Conservation (phyloP, 2,888 invertebrate species). For the Anthophora plumipes region DNA sequence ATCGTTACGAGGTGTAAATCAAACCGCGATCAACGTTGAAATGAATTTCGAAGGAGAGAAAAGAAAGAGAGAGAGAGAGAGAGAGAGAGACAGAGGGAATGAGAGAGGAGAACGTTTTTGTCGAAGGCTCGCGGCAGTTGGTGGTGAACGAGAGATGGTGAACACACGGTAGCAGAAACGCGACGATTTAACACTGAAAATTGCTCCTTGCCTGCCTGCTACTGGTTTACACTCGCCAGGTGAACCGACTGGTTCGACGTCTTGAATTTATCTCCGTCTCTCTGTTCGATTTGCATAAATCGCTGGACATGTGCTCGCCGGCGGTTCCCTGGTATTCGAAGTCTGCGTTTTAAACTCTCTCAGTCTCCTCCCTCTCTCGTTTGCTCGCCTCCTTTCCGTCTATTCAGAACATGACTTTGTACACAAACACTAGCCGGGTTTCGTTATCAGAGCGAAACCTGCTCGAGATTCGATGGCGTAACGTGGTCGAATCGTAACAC, state of each 20-base stretch:
- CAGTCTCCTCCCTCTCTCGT: conserved; percentile 6
- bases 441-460: conserved; percentile 64
- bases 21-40: conserved; percentile 3
- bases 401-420: conserved; percentile 38
- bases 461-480: conserved; percentile 50
- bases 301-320: conserved; percentile 4
- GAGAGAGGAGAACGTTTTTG: neutral
- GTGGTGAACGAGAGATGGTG: too few species aligned
- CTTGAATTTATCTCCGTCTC: conserved; percentile 32
- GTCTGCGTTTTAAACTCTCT: too few species aligned
- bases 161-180: conserved; percentile 1
- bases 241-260: conserved; percentile 41
- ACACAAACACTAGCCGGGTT: conserved; percentile 48
- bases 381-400: neutral
- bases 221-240: conserved; percentile 29
- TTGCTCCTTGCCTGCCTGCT: conserved; percentile 21
- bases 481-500: conserved; percentile 49
- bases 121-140: neutral
- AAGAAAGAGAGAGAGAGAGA: neutral
- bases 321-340: conserved; percentile 7
- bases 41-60: neutral
- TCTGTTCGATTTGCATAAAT: conserved; percentile 46
- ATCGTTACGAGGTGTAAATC: conserved; percentile 27
- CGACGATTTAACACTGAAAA: conserved; percentile 23
- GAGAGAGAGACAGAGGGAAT: neutral